Conservation (phyloP, 2,888 invertebrate species). For the Villa cingulata region DNA sequence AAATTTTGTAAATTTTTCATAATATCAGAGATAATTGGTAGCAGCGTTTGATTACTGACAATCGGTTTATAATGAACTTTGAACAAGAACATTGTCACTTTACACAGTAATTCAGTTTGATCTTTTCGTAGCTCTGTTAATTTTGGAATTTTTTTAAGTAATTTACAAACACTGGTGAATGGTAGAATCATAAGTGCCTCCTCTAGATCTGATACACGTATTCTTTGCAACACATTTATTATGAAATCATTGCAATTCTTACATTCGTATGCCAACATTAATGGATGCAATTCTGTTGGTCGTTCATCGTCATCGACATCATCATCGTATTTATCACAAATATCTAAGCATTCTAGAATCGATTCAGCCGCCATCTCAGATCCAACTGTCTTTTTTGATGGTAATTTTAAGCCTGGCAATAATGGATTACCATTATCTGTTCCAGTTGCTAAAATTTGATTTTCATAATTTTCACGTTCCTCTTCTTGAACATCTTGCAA, state of each 20-base stretch:
- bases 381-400: slow-evolving; percentile 58
- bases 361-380: slow-evolving; percentile 57
- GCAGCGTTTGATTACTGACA: slow-evolving; percentile 52
- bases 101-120: slow-evolving; percentile 61
- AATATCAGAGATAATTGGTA: slow-evolving; percentile 32
- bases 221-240: slow-evolving; percentile 59
- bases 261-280: slow-evolving; percentile 70
- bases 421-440: slow-evolving; percentile 42
- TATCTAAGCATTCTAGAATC: slow-evolving; percentile 78
- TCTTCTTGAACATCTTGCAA: slow-evolving; percentile 82
- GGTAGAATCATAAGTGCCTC: slow-evolving; percentile 78
- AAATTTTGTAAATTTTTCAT: slow-evolving; percentile 23
- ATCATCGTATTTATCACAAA: slow-evolving; percentile 48
- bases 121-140: slow-evolving; percentile 52
- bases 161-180: slow-evolving; percentile 63
- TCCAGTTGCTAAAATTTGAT: slow-evolving; percentile 49
- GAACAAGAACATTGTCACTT: slow-evolving; percentile 63
- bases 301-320: slow-evolving; percentile 25
- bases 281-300: slow-evolving; percentile 45
- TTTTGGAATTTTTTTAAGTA: slow-evolving; percentile 56
- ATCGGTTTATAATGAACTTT: slow-evolving; percentile 68
- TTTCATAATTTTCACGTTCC: slow-evolving; percentile 64
- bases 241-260: slow-evolving; percentile 65
- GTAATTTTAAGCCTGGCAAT: slow-evolving; percentile 62
- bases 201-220: slow-evolving; percentile 82